Conservation (phyloP, 2,113 vertebrate genomes). For the Raja brachyura region DNA sequence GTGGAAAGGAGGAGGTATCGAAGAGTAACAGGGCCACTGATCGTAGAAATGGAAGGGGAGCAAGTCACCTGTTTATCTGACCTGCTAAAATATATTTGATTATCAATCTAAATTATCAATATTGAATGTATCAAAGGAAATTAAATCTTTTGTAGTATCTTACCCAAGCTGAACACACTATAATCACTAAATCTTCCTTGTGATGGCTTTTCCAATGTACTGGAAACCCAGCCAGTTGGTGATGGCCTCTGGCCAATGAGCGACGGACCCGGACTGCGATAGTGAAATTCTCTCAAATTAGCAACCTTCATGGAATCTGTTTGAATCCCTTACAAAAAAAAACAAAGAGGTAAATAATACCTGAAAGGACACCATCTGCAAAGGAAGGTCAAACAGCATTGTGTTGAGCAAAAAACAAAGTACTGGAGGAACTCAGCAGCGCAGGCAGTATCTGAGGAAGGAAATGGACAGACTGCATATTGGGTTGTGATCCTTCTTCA, state of each 20-base stretch:
- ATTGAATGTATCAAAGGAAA: background rate
- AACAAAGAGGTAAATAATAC: constrained; percentile 3
- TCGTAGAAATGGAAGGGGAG: background rate
- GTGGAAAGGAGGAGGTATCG: background rate
- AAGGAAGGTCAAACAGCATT: background rate
- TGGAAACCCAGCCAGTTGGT: background rate
- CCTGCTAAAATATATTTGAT: background rate
- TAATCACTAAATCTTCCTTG: constrained; percentile 2
- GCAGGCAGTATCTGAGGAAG: too few relatives aligned
- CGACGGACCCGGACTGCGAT: background rate
- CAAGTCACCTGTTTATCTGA: background rate
- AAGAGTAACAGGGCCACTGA: background rate
- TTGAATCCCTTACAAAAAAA: constrained; percentile 42
- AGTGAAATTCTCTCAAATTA: constrained; percentile 38
- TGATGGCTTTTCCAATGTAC: background rate
- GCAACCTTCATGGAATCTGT: constrained; percentile 41
- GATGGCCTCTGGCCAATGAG: constrained; percentile 37
- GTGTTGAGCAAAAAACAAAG: too few relatives aligned
- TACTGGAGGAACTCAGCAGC: too few relatives aligned
- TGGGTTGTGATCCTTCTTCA: too few relatives aligned
- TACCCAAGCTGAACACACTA: constrained; percentile 41
- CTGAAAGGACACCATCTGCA: background rate
- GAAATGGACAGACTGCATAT: too few relatives aligned
- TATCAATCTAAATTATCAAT: background rate
- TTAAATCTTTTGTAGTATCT: background rate